Base-by-base conservation (phyloP, 2,888 invertebrate genomes). In the Trichopria drosophilae region DNA sequence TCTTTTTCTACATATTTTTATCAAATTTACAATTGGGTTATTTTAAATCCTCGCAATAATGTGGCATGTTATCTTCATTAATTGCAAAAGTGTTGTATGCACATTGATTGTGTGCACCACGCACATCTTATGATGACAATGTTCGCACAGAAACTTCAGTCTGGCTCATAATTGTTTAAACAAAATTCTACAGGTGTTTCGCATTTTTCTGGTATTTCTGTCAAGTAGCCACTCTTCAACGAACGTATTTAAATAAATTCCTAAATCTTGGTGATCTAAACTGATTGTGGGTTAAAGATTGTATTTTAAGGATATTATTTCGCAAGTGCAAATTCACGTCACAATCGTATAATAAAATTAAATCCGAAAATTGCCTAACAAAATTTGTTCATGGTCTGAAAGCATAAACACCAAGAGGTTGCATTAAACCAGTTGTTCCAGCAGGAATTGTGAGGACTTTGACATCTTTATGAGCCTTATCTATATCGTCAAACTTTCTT, bases 351-450 rank as follows among this genome's bases (percentile, higher is more conserved):
- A 22, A 12, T 15, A 44, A n/a, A 15, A 35, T 19, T 10, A 6
- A 16, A 22, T 34, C 32, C 4, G 15, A 34, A 22, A 22, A 44
- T 18, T 12, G 35, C 10, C 24, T 13, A 5, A 34, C 7, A 23
- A 22, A 44, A 35, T 44, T 44, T 9, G 6, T 44, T 18, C 24
- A 44, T 9, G 18, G 6, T 15, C 35, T 34, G 2, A 44, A 44
- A 6, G 20, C n/a, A 12, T 35, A 24, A 1, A 34, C 44, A 19
- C 34, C 34, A 23, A 44, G 24, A n/a, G 24, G 9, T 7, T 44
- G 41, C 9, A 35, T 34, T n/a, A 24, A 18, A 1, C 44, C 24
- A 22, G 44, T 32, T n/a, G n/a, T n/a, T n/a, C n/a, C n/a, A n/a
- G n/a, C n/a, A n/a, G n/a, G n/a, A n/a, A n/a, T n/a, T n/a, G n/a